Conservation (phyloP, 2,797 vertebrate species). For the Ambastaia sidthimunki region DNA sequence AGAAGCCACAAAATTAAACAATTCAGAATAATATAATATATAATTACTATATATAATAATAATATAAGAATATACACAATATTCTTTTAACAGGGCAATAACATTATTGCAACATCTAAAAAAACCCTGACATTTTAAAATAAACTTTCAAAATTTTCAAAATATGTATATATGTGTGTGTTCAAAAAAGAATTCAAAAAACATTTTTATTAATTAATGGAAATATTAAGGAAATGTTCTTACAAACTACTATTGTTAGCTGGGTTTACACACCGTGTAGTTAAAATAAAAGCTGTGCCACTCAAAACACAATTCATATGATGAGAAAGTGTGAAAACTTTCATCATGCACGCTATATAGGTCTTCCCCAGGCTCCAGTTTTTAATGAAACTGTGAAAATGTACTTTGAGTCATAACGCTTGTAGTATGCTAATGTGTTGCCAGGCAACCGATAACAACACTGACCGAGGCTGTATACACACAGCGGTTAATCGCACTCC, state of each 20-base stretch:
- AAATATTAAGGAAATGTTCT: no score
- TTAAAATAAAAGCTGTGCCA: background rate
- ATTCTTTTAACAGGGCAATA: no score
- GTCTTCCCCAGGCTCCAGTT: background rate
- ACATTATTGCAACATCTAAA: no score
- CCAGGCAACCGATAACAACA: slow-evolving; percentile 49
- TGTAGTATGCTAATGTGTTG: slow-evolving; percentile 1
- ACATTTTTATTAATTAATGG: no score
- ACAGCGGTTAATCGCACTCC: background rate
- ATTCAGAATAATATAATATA: no score
- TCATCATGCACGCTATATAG: background rate
- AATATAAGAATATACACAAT: no score
- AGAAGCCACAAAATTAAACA: no score
- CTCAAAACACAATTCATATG: background rate
- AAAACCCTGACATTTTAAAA: no score
- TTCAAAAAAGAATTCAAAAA: no score
- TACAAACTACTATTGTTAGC: background rate
- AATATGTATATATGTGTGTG: no score
- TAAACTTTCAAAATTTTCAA: no score
- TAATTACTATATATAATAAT: no score
- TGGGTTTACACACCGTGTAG: background rate
- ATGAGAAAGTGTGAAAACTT: background rate
- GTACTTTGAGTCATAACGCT: slow-evolving; percentile 41
- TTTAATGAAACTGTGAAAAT: slow-evolving; percentile 20
- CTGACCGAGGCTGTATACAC: slow-evolving; percentile 6